Evolutionary conservation across 2,113 vertebrate species (phyloP), one percentile per base, ranked within the genome.

Genomic region (Ranitomeya variabilis): DNA sequence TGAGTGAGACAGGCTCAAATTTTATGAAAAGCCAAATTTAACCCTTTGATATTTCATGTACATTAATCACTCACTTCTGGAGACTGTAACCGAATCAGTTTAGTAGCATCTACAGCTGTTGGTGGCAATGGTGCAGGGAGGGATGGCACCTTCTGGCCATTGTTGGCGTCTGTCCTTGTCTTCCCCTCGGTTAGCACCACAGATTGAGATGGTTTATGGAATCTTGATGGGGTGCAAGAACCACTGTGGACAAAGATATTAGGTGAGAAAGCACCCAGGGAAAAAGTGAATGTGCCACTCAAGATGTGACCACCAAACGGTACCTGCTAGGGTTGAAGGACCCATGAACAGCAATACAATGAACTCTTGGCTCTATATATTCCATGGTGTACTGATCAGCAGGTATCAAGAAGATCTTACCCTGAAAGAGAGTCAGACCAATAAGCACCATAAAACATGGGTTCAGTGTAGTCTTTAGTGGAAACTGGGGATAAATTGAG

Each of bases 141-240:
- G 15, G 82, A 45, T 3, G 91, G 92, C 76, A 94, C 91, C 0
- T 89, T 0, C 0, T 92, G 91, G 66, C 91, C 31, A 1, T 93
- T 91, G 13, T 95, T 95, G 0, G 94, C 79, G 0, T 96, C 89
- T 0, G 94, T 95, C 21, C 97, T 93, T 80, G 91, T 93, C 92
- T 95, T 97, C 5, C 95, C 97, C 18, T 95, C 96, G 89, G 96
- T 96, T 90, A 99, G 90, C 52, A 97, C 10, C 64, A 98, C 90
- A 0, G 97, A 97, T 92, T 96, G 96, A 0, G 97, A 96, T 0
- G 97, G 97, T 67, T 95, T 98, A 88, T 95, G 95, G 93, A 98
- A 99, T 80, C 97, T 96, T 0, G 98, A 99, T 0, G 96, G 94
- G 80, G 97, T 18, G 37, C 98, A 99, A 92, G 95, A 90, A 8